Base-by-base conservation (phyloP, 2,888 invertebrate species). In the Germaria angustata region DNA sequence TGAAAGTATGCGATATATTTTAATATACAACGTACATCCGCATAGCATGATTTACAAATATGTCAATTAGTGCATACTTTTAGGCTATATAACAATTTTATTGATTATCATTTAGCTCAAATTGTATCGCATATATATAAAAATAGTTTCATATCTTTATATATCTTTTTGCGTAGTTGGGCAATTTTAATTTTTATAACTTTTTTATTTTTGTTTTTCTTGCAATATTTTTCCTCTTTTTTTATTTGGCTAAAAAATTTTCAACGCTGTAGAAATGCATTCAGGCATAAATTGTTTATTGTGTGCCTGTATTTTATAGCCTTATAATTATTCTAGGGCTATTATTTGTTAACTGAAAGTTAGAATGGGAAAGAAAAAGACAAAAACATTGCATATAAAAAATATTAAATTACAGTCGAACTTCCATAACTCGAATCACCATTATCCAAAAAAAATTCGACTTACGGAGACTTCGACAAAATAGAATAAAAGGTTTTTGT, bases 51-150 rank as follows among this genome's bases (percentile, higher is more conserved):
- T 5, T 28, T 5, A 28, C 3, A 28, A 28, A 28, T 34, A 24
- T 75, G 49, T 75, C 69, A 81, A 76, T 81, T 72, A 81, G 76
- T 61, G 65, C 68, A 72, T 78, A 81, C 24, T 77, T 81, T 77
- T 66, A 77, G 77, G 77, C 77, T 68, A 77, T 68, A 77, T 73
- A 81, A 73, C 68, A 68, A 69, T 77, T 81, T 68, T 73, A 81
- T 81, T 81, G 77, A 77, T 81, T 76, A 65, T 51, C 69, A 71
- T 22, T 61, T 46, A 9, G 9, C 6, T 59, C 34, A 15, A 32
- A 53, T 17, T 6, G 28, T 6, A 5, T 17, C 28, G 28, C 28
- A 5, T 65, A n/a, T 17, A 17, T 55, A n/a, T 69, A 24, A 32
- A 34, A 17, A 32, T 20, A 20, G 32, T 32, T 51, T 55, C 17